Evolutionary conservation across 2,797 vertebrate species (phyloP).

Genomic region (Garrulus glandarius): DNA sequence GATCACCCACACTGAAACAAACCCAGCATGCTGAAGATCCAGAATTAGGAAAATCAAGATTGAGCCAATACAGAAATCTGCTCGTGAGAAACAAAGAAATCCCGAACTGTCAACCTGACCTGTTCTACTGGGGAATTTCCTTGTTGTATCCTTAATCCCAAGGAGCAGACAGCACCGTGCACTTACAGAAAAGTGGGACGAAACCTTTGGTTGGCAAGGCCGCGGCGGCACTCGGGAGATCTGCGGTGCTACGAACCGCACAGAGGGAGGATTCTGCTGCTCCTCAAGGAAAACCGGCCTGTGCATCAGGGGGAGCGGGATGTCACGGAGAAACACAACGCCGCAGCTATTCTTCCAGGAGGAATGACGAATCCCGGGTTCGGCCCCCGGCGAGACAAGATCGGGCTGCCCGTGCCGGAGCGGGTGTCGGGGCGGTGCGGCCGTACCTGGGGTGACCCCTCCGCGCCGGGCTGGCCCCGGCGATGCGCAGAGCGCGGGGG

Average conservation of each 20-base stretch:
- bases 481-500: neutral
- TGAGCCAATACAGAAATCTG: neutral
- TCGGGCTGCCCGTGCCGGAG: neutral
- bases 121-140: neutral
- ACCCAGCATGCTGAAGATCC: accelerated
- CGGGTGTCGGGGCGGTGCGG: neutral
- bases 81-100: neutral
- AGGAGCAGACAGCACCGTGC: neutral
- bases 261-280: neutral
- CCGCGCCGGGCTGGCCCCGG: neutral
- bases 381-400: neutral
- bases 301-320: neutral
- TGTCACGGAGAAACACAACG: neutral
- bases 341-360: neutral
- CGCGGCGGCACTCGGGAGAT: neutral
- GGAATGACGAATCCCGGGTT: neutral
- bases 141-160: neutral
- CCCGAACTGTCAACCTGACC: neutral
- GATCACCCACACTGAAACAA: neutral
- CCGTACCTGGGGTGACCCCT: neutral
- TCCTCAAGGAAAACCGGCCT: neutral
- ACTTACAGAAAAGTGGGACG: neutral
- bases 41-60: neutral
- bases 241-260: neutral
- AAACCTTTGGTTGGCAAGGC: neutral